Evolutionary conservation across 2,888 invertebrate species (phyloP).

Genomic region (Drosophila vallismaia): DNA sequence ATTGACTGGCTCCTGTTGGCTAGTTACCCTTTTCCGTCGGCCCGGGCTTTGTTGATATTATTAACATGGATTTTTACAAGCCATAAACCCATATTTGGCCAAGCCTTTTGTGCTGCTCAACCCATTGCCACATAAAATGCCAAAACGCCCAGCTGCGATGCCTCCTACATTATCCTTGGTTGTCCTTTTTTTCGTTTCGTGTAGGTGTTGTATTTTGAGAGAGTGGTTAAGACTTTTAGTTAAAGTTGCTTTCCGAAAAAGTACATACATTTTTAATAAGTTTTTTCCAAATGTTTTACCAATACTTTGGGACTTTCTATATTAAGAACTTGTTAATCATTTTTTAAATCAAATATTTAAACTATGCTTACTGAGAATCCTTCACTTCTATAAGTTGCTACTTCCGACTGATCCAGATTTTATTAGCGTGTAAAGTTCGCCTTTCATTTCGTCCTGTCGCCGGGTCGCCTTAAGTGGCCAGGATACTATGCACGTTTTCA

Average conservation of each 20-base stretch:
- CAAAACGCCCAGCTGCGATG: constrained; percentile 58
- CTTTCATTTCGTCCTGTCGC: constrained; percentile 61
- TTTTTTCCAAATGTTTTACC: no score
- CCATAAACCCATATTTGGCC: constrained; percentile 77
- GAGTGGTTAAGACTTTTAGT: constrained; percentile 6
- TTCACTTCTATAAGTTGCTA: constrained; percentile 7
- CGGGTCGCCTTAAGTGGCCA: constrained; percentile 68
- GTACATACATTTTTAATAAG: no score
- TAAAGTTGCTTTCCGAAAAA: neutral
- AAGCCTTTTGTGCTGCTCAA: constrained; percentile 63
- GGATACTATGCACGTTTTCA: constrained; percentile 69
- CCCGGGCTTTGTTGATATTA: constrained; percentile 69
- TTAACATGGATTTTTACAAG: constrained; percentile 79
- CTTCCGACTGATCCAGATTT: constrained; percentile 48
- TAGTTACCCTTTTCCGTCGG: constrained; percentile 66
- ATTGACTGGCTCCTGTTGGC: constrained; percentile 45
- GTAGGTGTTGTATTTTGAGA: neutral
- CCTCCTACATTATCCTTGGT: constrained; percentile 2
- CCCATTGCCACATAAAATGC: constrained; percentile 64
- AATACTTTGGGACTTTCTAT: neutral
- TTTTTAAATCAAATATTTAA: neutral
- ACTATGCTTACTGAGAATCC: neutral
- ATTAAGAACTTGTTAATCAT: neutral
- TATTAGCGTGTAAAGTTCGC: constrained; percentile 74
- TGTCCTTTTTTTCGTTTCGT: constrained; percentile 15